Base-by-base conservation (phyloP, 1,140 invertebrate species). In the Pseudobourletiella spinata region DNA sequence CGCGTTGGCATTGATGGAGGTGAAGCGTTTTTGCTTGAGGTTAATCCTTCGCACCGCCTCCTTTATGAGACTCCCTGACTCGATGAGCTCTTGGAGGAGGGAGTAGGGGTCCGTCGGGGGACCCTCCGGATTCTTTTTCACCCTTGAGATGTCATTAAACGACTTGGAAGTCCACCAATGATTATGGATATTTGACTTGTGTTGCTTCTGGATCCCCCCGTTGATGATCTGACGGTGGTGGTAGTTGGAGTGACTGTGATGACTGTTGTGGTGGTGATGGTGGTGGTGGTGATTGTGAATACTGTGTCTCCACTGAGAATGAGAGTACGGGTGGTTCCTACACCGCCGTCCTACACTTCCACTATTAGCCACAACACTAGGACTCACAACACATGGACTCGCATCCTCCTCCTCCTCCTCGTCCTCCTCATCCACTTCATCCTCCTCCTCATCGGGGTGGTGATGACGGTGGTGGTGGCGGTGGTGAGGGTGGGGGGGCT, bases 11-110 rank as follows among this genome's bases (percentile, higher is more conserved):
- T n/a, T n/a, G n/a, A n/a, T n/a, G 29, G 48, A 43, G 24, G 59
- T 52, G 59, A 61, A 54, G 48, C 48, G 35, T 44, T 52, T 54
- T 54, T 35, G 46, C 22, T 61, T 61, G 28, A 59, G 56, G 26
- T 61, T 61, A 30, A 64, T 57, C 69, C 84, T 77, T 58, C 83
- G 78, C 2, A 86, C 84, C 3, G 85, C 84, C 72, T 86, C 84
- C 68, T 83, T 85, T 35, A 86, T 85, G n/a, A 85, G 76, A 60
- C 80, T 81, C 43, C 84, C 83, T 61, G 83, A 80, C 39, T 80
- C 76, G 18, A 86, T 72, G 20, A 85, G 70, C 59, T 79, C 81
- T 67, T 85, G 82, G 24, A 86, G 74, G 52, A 84, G 73, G 73
- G 84, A 82, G 72, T 85, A 86, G 0, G 84, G 83, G 71, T 85